Percentiles rank a stretch among this genome's conserved stretches.
Conservation (phyloP, 2,888 invertebrate genomes). For the Galerucella pusilla region DNA sequence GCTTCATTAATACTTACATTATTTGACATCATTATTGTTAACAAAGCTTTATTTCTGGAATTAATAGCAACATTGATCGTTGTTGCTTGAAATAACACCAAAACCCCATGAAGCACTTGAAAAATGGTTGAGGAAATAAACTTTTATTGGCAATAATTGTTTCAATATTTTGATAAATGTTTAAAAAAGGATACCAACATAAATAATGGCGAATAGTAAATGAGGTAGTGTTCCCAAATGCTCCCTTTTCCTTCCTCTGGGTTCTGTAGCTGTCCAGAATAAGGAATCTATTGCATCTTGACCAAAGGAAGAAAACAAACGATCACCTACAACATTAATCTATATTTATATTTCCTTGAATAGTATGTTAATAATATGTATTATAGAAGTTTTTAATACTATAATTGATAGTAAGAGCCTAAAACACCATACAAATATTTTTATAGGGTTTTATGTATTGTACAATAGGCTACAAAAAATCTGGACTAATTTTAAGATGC, state of each 20-base stretch:
- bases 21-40: conserved; percentile 99
- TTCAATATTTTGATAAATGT: background rate
- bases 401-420: too few relatives aligned
- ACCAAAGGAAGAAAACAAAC: conserved; percentile 95
- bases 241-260: conserved; percentile 81
- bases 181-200: conserved; percentile 90
- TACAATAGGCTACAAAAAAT: too few relatives aligned
- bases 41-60: conserved; percentile 96
- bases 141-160: background rate
- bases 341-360: too few relatives aligned
- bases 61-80: conserved; percentile 99
- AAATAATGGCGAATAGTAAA: conserved; percentile 88
- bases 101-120: conserved; percentile 83
- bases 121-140: conserved; percentile 45
- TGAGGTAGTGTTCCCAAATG: conserved; percentile 91
- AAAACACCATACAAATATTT: too few relatives aligned
- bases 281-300: conserved; percentile 98
- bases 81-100: conserved; percentile 95
- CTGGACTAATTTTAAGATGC: too few relatives aligned
- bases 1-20: conserved; percentile 78
- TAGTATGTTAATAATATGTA: too few relatives aligned
- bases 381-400: too few relatives aligned
- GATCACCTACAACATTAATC: conserved; percentile 73
- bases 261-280: conserved; percentile 99
- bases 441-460: too few relatives aligned